Evolutionary conservation across 37 sponge, comb jelly and placozoan species (phyloP), one percentile per base, ranked within the genome.

Genomic region (Agelas oroides): DNA sequence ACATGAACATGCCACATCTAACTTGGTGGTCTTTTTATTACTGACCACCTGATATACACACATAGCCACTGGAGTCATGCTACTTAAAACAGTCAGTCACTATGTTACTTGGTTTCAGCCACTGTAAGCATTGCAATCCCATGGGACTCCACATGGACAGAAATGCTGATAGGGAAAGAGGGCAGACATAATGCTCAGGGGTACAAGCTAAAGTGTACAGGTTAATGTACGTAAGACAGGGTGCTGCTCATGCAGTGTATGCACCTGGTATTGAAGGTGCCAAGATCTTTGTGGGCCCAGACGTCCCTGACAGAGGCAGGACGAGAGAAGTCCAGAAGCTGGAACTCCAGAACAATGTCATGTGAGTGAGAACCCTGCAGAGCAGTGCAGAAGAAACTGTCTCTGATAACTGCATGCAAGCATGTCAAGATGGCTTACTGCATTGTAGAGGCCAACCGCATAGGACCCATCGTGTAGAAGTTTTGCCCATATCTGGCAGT

Each of bases 401-500:
- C 24, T 39, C 37, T 40, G 5, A 73, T 28, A 23, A 1, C 12
- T 1, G 27, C 5, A 25, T 73, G 25, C 33, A 36, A 71, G 11
- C 52, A 25, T 33, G 33, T 60, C 35, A 17, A 34, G 46, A 35
- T 32, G 53, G 46, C 91, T 77, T 54, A 90, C 95, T 69, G 87
- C 55, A 84, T 94, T 94, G 67, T 85, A 94, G 31, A 94, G 78
- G 23, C 82, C 91, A 25, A 94, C 81, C 1, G 95, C 95, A 61
- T 74, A 53, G 1, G 80, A 59, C 14, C 70, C 83, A 82, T 87
- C 76, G 25, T 27, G 18, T 5, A 94, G 74, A 35, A 58, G 41
- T 30, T 84, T 90, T 65, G 85, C 91, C 95, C 95, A 94, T 0
- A 94, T 79, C 53, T 94, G 91, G 54, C 95, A 94, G 82, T 56